Conservation (phyloP, 2,797 vertebrate genomes). For the Myotis daubentonii region DNA sequence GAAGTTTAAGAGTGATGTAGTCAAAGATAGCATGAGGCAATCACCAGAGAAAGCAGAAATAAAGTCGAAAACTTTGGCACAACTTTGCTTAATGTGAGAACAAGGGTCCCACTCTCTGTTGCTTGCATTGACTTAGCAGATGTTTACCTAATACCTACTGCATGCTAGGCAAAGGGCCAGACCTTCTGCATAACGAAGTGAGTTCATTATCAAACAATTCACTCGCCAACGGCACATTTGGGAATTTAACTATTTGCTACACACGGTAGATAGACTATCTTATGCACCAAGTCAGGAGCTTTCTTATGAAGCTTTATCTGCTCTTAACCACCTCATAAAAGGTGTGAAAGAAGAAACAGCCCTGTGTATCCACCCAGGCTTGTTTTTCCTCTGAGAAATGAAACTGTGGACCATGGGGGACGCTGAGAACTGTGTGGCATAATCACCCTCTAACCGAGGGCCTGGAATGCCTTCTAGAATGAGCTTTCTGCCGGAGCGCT, state of each 20-base stretch:
- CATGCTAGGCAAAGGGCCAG: neutral
- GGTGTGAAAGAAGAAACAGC: neutral
- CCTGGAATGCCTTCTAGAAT: conserved; percentile 19
- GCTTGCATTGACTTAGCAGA: neutral
- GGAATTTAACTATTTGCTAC: conserved; percentile 31
- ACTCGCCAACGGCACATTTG: neutral
- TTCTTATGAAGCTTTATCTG: conserved; percentile 37
- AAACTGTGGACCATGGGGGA: neutral
- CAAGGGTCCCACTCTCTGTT: neutral
- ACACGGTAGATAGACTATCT: neutral
- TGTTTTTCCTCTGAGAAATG: conserved; percentile 58
- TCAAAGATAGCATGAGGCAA: neutral
- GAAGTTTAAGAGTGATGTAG: neutral
- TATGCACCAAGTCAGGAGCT: conserved; percentile 16
- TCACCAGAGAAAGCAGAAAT: neutral
- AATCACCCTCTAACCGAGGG: conserved; percentile 4
- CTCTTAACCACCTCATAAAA: conserved; percentile 55
- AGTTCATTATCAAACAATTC: conserved; percentile 7
- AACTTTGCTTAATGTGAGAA: neutral
- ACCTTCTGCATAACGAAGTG: neutral
- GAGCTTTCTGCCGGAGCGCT: conserved; percentile 63
- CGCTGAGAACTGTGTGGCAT: neutral
- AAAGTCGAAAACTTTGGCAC: neutral
- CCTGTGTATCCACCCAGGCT: neutral
- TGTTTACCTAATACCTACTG: neutral